Evolutionary conservation across 2,113 vertebrate species (phyloP), one percentile per base, ranked within the genome.

Genomic region (Edolisoma coerulescens): DNA sequence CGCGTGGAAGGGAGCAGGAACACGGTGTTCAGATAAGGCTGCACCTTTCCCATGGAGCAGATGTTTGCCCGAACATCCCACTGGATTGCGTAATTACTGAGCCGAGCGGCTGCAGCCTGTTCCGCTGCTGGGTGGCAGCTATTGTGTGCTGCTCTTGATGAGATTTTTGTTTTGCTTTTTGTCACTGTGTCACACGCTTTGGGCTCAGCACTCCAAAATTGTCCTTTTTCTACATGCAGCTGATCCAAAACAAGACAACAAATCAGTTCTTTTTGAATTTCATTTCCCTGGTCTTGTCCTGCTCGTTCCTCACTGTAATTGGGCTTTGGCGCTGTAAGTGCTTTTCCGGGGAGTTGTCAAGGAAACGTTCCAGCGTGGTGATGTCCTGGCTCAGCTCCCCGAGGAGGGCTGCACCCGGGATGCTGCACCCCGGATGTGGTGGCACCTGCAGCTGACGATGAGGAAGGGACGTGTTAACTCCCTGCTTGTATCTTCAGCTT

Each of bases 241-340:
- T 97, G 93, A 95, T 96, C 37, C 1, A 3, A 94, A 77, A 78
- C 88, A 95, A 93, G 90, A 69, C 81, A 95, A 86, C 60, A 77
- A 96, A 96, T 97, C 82, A 89, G 64, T 70, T 75, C 92, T 82
- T 96, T 96, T 92, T 60, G 63, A 57, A 75, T 92, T 95, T 93
- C 41, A 90, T 93, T 93, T 94, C 88, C 84, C 76, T 68, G 69
- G 57, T 63, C 89, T 97, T 92, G 90, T 97, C 88, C 86, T 92
- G 68, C 90, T 92, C 0, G 0, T 81, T 96, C 83, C 86, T 60
- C 8, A 0, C 90, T 84, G 90, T 87, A 90, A 95, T 95, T 96
- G 52, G 77, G 49, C 88, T 93, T 70, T 35, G 9, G 41, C 6
- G 16, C 96, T 68, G 52, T 26, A 53, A 90, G 92, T 4, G 26